Percentiles rank a stretch among this genome's conserved stretches.
Conservation (phyloP, 1,140 invertebrate species). For the Euglossa dilemma region DNA sequence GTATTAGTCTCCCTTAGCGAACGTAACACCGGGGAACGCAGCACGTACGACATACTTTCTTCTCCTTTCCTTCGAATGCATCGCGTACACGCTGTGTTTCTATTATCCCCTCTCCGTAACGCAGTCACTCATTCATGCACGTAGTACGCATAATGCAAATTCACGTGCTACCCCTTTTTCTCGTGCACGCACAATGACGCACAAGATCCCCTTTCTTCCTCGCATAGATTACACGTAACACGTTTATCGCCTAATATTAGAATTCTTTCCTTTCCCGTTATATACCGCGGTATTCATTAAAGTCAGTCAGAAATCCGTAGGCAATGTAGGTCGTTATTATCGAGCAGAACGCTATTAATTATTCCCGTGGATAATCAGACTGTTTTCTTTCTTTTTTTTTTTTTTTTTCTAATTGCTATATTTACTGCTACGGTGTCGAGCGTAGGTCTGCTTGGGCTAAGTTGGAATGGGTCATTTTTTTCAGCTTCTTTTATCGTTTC, state of each 20-base stretch:
- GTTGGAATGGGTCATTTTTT: too few relatives aligned
- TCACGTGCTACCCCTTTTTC: background rate
- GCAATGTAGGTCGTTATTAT: too few relatives aligned
- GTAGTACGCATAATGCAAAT: background rate
- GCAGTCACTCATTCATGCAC: slow-evolving; percentile 14
- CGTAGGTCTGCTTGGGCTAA: too few relatives aligned
- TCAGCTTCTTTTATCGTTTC: too few relatives aligned
- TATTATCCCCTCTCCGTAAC: background rate
- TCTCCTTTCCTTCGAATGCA: background rate
- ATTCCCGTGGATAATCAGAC: too few relatives aligned
- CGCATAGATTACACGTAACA: background rate
- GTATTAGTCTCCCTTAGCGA: background rate
- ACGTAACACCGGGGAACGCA: background rate
- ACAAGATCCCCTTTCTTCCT: background rate
- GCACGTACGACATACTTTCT: slow-evolving; percentile 10
- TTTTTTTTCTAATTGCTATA: too few relatives aligned
- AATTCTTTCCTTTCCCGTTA: background rate
- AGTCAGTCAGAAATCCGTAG: background rate
- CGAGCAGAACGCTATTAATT: too few relatives aligned
- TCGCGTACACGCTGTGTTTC: background rate
- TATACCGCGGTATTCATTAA: background rate
- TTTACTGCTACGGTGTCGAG: too few relatives aligned
- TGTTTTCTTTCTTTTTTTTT: too few relatives aligned
- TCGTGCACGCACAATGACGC: background rate
- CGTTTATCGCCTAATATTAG: background rate